Percentiles rank a stretch among this genome's conserved stretches.
phyloP scores from a whole-genome alignment of 2,888 invertebrate species.

The Lasioglossum villosulum region DNA sequence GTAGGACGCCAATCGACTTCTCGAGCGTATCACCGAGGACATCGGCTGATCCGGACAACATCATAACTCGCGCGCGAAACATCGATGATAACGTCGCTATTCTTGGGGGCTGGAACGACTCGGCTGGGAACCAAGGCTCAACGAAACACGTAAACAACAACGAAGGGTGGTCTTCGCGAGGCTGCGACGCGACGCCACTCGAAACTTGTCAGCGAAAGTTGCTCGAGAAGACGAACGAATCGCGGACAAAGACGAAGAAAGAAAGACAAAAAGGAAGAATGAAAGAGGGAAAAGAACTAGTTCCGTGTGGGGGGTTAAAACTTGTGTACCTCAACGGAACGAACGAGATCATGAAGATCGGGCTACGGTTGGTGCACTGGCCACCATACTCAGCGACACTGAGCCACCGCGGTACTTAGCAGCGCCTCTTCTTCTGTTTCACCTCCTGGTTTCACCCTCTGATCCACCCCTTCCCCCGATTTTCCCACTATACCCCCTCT shows the following conservation, averaged over 20 bases:
- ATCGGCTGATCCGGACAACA: background rate
- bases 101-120: background rate
- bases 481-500: slow-evolving; percentile 12
- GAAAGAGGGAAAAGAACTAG: background rate
- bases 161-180: background rate
- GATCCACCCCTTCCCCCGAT: background rate
- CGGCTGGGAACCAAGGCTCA: no score
- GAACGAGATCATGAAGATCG: slow-evolving; percentile 49
- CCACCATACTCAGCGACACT: slow-evolving; percentile 58
- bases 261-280: background rate
- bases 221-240: background rate
- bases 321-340: slow-evolving; percentile 45
- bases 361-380: slow-evolving; percentile 40
- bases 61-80: background rate
- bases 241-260: background rate
- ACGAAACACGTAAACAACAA: slow-evolving; percentile 7
- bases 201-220: background rate
- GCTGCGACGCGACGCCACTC: background rate
- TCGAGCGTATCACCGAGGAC: background rate
- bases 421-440: slow-evolving; percentile 12
- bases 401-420: slow-evolving; percentile 38
- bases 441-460: slow-evolving; percentile 7
- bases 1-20: background rate
- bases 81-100: background rate
- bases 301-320: background rate